These are phyloP conservation scores for Cyphomyrus plagiostoma DNA, from an alignment of 2,113 vertebrate genomes.

Conservation along the genomic window DNA sequence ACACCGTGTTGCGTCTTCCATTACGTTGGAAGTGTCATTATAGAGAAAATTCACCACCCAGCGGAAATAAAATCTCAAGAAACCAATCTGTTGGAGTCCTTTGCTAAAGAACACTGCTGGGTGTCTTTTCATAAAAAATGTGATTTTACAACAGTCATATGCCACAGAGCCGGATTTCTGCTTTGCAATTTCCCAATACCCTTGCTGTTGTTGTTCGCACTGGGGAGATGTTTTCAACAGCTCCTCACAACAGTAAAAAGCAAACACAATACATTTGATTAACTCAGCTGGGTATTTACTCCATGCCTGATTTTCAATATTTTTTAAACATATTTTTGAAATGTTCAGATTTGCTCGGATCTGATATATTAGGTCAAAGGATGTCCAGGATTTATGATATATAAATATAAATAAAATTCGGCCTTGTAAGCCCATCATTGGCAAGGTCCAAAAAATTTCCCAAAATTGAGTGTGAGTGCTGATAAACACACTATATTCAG, in stretches of 20 bases:
- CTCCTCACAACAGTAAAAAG: background rate
- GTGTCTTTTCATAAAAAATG: background rate
- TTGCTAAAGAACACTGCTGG: conserved; percentile 24
- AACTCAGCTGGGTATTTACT: background rate
- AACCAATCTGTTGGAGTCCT: background rate
- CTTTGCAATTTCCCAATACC: background rate
- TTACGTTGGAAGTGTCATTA: conserved; percentile 19
- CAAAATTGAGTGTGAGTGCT: background rate
- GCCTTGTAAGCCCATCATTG: background rate
- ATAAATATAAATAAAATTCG: background rate
- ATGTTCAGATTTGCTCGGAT: background rate
- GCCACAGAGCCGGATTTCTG: background rate
- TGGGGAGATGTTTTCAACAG: background rate
- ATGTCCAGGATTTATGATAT: background rate
- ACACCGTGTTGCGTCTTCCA: conserved; percentile 23
- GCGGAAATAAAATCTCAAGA: conserved; percentile 15
- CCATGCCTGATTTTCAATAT: background rate
- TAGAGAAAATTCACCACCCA: conserved; percentile 14
- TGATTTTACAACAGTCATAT: background rate
- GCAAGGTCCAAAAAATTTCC: background rate
- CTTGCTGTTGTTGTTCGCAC: background rate
- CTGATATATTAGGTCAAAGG: background rate
- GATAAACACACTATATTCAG: background rate
- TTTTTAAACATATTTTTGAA: background rate
- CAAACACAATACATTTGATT: background rate